phyloP scores from a whole-genome alignment of 1,140 invertebrate genomes.

The Lerema accius region DNA sequence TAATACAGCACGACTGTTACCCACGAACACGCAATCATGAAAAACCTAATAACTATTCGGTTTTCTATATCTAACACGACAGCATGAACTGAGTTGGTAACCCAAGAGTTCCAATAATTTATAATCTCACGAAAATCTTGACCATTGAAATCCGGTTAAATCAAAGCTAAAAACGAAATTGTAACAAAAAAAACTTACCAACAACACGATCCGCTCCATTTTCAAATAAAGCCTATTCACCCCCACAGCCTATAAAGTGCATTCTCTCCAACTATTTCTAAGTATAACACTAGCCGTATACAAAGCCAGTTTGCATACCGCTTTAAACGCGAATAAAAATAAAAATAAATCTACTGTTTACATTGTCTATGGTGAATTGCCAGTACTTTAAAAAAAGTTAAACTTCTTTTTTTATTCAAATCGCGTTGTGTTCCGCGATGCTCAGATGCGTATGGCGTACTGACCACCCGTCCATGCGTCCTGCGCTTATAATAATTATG shows the following conservation, averaged over 20 bases:
- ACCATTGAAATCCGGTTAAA: too few species aligned
- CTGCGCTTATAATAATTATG: slow-evolving; percentile 74
- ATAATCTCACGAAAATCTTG: background rate
- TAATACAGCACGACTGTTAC: too few species aligned
- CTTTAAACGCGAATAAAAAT: slow-evolving; percentile 21
- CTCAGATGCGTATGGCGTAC: slow-evolving; percentile 54
- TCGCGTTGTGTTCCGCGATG: slow-evolving; percentile 37
- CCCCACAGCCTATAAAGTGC: slow-evolving; percentile 34
- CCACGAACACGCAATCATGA: too few species aligned
- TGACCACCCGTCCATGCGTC: slow-evolving; percentile 54
- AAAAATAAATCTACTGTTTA: slow-evolving; percentile 9
- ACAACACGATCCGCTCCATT: slow-evolving; percentile 37
- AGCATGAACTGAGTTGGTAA: too few species aligned
- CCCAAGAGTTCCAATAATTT: too few species aligned
- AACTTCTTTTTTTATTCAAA: slow-evolving; percentile 12
- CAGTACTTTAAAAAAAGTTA: background rate
- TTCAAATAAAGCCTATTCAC: slow-evolving; percentile 29
- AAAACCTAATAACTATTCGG: too few species aligned
- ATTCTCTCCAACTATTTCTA: slow-evolving; percentile 29
- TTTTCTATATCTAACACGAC: too few species aligned
- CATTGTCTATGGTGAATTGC: background rate
- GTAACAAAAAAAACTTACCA: slow-evolving; percentile 34
- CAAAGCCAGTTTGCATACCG: slow-evolving; percentile 42
- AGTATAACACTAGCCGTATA: slow-evolving; percentile 42
- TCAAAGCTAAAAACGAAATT: too few species aligned